phyloP scores from a whole-genome alignment of 2,113 vertebrate species.

The Bombycilla garrulus region DNA sequence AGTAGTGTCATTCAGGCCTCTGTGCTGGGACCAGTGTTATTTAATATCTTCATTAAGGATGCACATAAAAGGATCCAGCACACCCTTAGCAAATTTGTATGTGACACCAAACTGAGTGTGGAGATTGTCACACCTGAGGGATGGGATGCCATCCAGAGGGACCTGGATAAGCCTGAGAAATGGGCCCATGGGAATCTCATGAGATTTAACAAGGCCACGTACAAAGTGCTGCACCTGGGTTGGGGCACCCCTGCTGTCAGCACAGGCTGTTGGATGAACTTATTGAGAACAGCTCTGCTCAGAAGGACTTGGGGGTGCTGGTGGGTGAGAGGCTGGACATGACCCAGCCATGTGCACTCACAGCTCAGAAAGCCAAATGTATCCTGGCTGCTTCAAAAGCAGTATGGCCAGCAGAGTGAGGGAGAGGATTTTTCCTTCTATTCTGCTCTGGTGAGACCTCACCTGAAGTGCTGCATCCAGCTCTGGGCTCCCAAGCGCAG shows the following conservation, averaged over 20 bases:
- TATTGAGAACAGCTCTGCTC: neutral
- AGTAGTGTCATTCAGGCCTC: neutral
- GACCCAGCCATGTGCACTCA: too few species aligned
- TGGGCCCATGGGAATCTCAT: neutral
- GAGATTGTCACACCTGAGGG: neutral
- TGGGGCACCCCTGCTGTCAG: neutral
- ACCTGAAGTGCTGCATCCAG: neutral
- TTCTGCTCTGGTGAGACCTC: neutral
- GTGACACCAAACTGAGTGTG: neutral
- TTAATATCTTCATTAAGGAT: neutral
- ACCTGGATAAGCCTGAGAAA: neutral
- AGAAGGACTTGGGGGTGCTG: neutral
- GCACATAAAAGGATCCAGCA: neutral
- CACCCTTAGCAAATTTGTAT: neutral
- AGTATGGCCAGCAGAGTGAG: neutral
- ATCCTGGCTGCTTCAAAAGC: too few species aligned
- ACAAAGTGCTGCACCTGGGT: neutral
- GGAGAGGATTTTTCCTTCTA: neutral
- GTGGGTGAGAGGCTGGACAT: neutral
- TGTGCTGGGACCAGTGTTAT: neutral
- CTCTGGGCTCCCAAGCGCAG: neutral
- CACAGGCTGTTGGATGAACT: neutral
- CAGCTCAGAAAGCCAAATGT: too few species aligned
- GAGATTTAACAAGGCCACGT: neutral
- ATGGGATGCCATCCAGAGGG: neutral